Percentiles rank a stretch among this genome's conserved stretches.
Evolutionary conservation across 2,888 invertebrate species (phyloP).

Genomic region (Entomobrya multifasciata): DNA sequence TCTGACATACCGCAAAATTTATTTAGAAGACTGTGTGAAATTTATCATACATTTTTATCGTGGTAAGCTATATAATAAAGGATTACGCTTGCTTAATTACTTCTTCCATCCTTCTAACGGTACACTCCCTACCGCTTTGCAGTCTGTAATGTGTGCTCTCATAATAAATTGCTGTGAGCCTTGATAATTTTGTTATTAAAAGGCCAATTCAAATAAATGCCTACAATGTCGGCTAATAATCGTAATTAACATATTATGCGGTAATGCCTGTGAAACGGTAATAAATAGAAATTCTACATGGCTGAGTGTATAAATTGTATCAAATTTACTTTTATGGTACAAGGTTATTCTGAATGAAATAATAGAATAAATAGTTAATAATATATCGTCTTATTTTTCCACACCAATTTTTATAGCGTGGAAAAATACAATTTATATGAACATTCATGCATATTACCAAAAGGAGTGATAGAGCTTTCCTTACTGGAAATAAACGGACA

Average conservation of each 20-base stretch:
- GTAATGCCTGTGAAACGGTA: background rate
- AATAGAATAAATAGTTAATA: background rate
- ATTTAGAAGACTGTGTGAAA: background rate
- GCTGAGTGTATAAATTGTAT: background rate
- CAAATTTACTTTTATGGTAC: background rate
- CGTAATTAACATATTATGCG: slow-evolving; percentile 48
- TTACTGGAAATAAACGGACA: slow-evolving; percentile 56
- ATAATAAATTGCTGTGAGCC: slow-evolving; percentile 38
- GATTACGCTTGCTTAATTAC: slow-evolving; percentile 29
- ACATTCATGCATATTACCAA: background rate
- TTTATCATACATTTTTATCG: slow-evolving; percentile 8
- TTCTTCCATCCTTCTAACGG: background rate
- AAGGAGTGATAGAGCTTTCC: slow-evolving; percentile 14
- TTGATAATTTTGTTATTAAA: slow-evolving; percentile 56
- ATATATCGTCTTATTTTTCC: background rate
- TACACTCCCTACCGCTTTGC: background rate
- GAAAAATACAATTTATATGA: background rate
- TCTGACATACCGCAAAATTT: background rate
- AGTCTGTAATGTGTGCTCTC: background rate
- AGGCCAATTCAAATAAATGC: slow-evolving; percentile 56
- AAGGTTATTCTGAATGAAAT: background rate
- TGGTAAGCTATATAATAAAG: slow-evolving; percentile 7
- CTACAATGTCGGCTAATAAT: slow-evolving; percentile 6
- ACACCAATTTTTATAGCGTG: too few relatives aligned
- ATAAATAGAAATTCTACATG: background rate